phyloP scores from a whole-genome alignment of 1,140 invertebrate genomes.

The Schmidtea mediterranea region DNA sequence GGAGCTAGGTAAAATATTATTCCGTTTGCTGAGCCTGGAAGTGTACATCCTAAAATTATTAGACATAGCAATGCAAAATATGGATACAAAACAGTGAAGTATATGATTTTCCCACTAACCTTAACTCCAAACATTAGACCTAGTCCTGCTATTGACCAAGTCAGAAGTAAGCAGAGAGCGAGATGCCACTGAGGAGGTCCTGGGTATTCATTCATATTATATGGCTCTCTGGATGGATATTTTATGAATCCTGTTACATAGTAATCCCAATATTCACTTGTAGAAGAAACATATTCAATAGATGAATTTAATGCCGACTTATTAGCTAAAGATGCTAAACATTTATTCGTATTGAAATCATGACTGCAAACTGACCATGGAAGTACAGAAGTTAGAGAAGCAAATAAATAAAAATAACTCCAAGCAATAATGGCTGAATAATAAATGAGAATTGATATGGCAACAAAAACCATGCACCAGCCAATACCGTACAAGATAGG shows the following conservation, averaged over 20 bases:
- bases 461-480: slow-evolving; percentile 76
- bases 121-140: neutral
- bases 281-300: too few relatives aligned
- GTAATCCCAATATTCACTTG: too few relatives aligned
- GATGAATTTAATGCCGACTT: neutral
- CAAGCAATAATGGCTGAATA: slow-evolving; percentile 93
- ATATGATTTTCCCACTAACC: slow-evolving; percentile 18
- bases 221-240: too few relatives aligned
- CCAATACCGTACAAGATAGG: slow-evolving; percentile 47
- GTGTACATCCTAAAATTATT: slow-evolving; percentile 48
- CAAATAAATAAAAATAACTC: slow-evolving; percentile 64
- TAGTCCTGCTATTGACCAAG: neutral
- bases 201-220: neutral
- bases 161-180: neutral
- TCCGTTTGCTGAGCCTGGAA: slow-evolving; percentile 45
- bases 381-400: slow-evolving; percentile 31
- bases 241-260: too few relatives aligned
- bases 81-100: slow-evolving; percentile 54
- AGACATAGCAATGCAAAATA: slow-evolving; percentile 64
- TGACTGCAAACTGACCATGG: slow-evolving; percentile 83
- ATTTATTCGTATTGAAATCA: slow-evolving; percentile 49
- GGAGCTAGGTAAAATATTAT: slow-evolving; percentile 75
- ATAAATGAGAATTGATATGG: slow-evolving; percentile 84
- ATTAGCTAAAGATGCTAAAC: neutral
- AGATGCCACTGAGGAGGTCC: neutral